A percentile compares a stretch with the other conserved stretches of the same genome.
Evolutionary conservation across 2,888 invertebrate genomes (phyloP).

Genomic region (Macrosiphum euphorbiae): DNA sequence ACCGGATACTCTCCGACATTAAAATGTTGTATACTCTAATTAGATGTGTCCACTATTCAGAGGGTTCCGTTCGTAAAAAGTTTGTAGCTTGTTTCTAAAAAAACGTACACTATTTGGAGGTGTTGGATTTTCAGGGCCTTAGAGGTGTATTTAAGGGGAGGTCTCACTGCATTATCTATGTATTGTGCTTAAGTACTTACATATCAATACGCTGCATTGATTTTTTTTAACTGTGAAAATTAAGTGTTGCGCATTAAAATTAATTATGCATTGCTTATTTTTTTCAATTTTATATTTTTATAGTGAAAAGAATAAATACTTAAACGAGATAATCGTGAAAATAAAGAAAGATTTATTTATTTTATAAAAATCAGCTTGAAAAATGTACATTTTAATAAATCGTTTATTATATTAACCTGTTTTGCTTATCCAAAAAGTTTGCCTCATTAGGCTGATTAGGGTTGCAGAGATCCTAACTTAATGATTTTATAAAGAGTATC

Average conservation of each 20-base stretch:
- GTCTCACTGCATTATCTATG: not conserved
- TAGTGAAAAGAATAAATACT: not conserved
- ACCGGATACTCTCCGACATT: not conserved
- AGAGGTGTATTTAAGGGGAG: not conserved
- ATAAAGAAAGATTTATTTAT: slow-evolving; percentile 17
- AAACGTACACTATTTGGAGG: not conserved
- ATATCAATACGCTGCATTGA: not conserved
- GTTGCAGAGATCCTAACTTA: slow-evolving; percentile 16
- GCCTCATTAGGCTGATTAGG: slow-evolving; percentile 49
- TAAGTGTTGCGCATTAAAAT: not conserved
- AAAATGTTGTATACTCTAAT: not conserved
- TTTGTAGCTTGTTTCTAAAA: not conserved
- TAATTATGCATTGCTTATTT: not conserved
- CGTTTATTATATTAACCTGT: slow-evolving; percentile 22
- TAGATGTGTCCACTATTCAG: not conserved
- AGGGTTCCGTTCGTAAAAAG: not conserved
- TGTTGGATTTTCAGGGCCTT: too few species aligned
- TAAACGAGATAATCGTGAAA: not conserved
- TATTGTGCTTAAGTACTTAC: not conserved
- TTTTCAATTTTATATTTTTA: not conserved
- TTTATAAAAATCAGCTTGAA: not conserved
- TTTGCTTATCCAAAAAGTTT: slow-evolving; percentile 41
- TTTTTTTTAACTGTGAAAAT: not conserved
- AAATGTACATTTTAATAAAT: slow-evolving; percentile 34
- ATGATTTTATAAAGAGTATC: slow-evolving; percentile 35